phyloP scores from a whole-genome alignment of 2,797 vertebrate species.

The Urosaurus nigricauda region DNA sequence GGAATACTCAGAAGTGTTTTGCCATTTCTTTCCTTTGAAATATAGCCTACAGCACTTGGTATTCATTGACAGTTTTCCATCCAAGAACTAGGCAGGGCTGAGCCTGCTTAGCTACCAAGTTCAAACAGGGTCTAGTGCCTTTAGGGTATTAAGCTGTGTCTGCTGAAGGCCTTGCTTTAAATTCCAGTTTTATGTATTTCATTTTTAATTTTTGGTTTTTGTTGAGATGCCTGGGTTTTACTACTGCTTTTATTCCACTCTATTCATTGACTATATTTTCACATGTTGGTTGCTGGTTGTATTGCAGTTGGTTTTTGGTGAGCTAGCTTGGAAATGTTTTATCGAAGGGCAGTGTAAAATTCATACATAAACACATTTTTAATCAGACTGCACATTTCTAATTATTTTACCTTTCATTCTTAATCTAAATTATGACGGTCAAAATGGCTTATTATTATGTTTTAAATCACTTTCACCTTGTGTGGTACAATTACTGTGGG shows the following conservation, averaged over 20 bases:
- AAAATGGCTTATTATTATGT: neutral
- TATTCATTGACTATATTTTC: neutral
- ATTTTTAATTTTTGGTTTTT: neutral
- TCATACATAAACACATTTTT: neutral
- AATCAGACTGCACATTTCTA: neutral
- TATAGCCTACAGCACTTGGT: too few relatives aligned
- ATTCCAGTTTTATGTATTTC: neutral
- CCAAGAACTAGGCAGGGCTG: too few relatives aligned
- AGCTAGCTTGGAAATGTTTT: neutral
- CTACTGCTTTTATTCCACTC: neutral
- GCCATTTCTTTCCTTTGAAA: too few relatives aligned
- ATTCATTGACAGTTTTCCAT: too few relatives aligned
- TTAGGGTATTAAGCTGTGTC: too few relatives aligned
- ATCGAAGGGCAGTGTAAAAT: neutral
- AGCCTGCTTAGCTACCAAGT: too few relatives aligned
- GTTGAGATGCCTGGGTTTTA: neutral
- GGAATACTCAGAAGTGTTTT: too few relatives aligned
- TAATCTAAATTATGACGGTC: neutral
- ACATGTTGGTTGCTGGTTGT: neutral
- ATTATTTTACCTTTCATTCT: neutral
- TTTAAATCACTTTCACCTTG: neutral
- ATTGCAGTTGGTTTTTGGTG: neutral
- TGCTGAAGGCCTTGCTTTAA: neutral
- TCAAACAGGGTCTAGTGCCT: too few relatives aligned
- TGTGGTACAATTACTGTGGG: too few relatives aligned